Evolutionary conservation across 2,888 invertebrate genomes (phyloP).

Genomic region (Tubulanus polymorphus): DNA sequence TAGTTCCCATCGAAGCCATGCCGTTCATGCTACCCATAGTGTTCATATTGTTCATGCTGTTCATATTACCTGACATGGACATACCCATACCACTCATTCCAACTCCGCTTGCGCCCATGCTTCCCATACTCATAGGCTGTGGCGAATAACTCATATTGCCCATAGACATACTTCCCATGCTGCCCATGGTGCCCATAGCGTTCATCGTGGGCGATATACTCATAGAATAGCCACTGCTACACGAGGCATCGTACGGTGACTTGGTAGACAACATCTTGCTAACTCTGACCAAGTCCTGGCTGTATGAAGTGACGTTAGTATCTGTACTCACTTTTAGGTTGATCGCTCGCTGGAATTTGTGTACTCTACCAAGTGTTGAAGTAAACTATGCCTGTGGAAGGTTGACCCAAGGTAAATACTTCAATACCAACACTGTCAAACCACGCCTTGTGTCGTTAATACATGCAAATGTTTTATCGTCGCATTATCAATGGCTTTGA

Average conservation of each 20-base stretch:
- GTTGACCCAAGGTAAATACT: conserved; percentile 21
- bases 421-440: neutral
- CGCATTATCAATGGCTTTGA: neutral
- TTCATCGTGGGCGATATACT: conserved; percentile 32
- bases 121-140: conserved; percentile 15
- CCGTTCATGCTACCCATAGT: conserved; percentile 26
- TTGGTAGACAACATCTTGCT: conserved; percentile 32
- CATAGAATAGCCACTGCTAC: conserved; percentile 29
- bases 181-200: conserved; percentile 31
- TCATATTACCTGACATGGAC: conserved; percentile 62
- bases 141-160: conserved; percentile 29
- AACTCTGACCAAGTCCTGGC: conserved; percentile 22
- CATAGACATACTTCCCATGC: conserved; percentile 35
- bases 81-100: conserved; percentile 62
- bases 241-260: conserved; percentile 33
- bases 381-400: conserved; percentile 19
- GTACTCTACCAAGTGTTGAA: conserved; percentile 9
- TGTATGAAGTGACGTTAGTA: neutral
- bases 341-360: conserved; percentile 4
- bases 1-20: conserved; percentile 30
- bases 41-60: conserved; percentile 36
- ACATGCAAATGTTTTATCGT: neutral
- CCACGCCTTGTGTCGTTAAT: neutral
- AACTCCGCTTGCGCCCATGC: conserved; percentile 59
- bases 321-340: conserved; percentile 2